phyloP scores from a whole-genome alignment of 2,797 vertebrate genomes.

The Chelidonichthys spinosus region DNA sequence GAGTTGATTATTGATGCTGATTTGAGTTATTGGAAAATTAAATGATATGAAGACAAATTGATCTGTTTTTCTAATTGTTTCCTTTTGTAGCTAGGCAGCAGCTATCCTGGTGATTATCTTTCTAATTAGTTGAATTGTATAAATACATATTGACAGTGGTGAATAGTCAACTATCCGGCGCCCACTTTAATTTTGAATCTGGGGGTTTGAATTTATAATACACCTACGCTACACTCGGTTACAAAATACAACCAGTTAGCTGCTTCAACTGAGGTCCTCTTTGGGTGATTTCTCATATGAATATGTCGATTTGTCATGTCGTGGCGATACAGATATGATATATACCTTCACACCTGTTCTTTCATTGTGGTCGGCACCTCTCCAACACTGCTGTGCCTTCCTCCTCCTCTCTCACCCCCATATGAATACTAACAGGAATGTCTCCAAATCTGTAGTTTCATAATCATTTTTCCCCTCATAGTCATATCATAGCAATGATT shows the following conservation, averaged over 20 bases:
- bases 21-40: no score
- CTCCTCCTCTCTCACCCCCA: not conserved
- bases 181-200: no score
- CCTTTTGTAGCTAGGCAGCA: no score
- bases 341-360: not conserved
- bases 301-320: not conserved
- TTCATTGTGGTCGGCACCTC: not conserved
- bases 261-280: not conserved
- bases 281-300: not conserved
- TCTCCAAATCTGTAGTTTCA: not conserved
- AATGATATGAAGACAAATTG: no score
- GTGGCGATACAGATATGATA: not conserved
- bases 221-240: no score
- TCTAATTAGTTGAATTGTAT: no score
- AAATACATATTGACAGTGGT: no score
- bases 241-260: not conserved
- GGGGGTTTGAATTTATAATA: no score
- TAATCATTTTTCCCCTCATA: not conserved
- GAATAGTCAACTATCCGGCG: no score
- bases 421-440: not conserved
- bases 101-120: no score
- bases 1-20: no score
- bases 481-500: slow-evolving; percentile 12
- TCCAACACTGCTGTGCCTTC: not conserved
- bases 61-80: no score